Base-by-base conservation (phyloP, 2,113 vertebrate species). In the Carassius gibelio region DNA sequence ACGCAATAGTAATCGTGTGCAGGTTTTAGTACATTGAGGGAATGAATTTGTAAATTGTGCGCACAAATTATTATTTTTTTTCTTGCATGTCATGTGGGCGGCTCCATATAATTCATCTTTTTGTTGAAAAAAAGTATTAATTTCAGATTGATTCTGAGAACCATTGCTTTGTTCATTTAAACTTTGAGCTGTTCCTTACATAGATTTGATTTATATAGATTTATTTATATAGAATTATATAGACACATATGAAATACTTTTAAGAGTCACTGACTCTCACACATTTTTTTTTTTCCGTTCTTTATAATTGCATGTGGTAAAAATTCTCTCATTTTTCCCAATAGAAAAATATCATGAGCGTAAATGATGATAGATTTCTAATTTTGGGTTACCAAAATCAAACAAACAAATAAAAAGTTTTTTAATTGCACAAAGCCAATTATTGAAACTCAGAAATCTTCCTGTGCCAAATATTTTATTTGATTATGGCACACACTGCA, bases 401-500 rank as follows among this genome's bases (percentile, higher is more conserved):
- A 71, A 71, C 36, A 50, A 72, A 72, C 36, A 9, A 72, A 1
- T 8, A 71, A 1, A 42, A 72, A n/a, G 9, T 4, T 23, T 42
- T 42, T 45, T 45, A n/a, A 21, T 42, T 62, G n/a, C 61, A 64
- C 61, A 64, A 64, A 64, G 23, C n/a, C 61, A 72, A n/a, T 45
- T 45, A 21, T 72, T n/a, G 45, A n/a, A 72, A 42, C 21, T 72
- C 17, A 38, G 38, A 42, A 11, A 38, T 38, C 36, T 38, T 38
- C 3, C 2, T 38, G 36, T 4, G 36, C 36, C 36, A 38, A 42
- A 42, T 4, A 38, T 4, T 3, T 38, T 74, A 85, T 85, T 81
- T 78, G 36, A 38, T 30, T 68, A 26, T 76, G 62, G 57, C 26
- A 26, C 66, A 77, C 38, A 84, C 34, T 38, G 83, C 76, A 62